phyloP scores from a whole-genome alignment of 2,888 invertebrate species.

The Dasysyrphus albostriatus region DNA sequence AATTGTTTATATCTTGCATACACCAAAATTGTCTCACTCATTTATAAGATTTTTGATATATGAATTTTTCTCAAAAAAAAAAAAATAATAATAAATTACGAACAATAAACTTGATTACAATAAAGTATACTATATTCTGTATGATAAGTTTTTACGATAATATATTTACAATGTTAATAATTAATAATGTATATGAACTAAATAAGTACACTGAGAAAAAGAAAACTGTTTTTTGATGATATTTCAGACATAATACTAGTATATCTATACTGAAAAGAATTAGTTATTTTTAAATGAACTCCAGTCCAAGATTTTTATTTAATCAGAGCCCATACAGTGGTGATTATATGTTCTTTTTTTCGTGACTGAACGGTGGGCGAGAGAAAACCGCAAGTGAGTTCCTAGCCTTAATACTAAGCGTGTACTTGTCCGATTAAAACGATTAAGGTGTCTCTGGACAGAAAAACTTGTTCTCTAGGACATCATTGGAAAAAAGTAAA shows the following conservation, averaged over 20 bases:
- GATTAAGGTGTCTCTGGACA: no score
- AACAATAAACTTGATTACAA: conserved; percentile 48
- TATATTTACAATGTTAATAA: conserved; percentile 58
- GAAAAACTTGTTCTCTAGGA: no score
- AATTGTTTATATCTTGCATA: conserved; percentile 35
- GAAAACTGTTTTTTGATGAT: background rate
- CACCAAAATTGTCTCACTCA: conserved; percentile 61
- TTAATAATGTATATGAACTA: conserved; percentile 48
- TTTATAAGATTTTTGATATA: conserved; percentile 65
- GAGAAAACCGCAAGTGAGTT: no score
- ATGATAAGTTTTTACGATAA: conserved; percentile 49
- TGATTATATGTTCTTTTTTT: no score
- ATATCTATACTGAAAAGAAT: background rate
- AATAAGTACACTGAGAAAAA: conserved; percentile 46
- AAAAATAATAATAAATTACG: conserved; percentile 1
- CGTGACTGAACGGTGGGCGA: no score
- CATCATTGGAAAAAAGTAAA: no score
- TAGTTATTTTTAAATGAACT: no score
- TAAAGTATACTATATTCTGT: conserved; percentile 44
- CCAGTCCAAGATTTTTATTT: no score
- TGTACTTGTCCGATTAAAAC: no score
- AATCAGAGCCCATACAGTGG: no score
- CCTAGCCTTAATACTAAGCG: no score
- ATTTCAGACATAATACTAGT: no score
- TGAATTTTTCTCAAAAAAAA: conserved; percentile 37